Base-by-base conservation (phyloP, 2,888 invertebrate genomes). In the Pilophorus perplexus region DNA sequence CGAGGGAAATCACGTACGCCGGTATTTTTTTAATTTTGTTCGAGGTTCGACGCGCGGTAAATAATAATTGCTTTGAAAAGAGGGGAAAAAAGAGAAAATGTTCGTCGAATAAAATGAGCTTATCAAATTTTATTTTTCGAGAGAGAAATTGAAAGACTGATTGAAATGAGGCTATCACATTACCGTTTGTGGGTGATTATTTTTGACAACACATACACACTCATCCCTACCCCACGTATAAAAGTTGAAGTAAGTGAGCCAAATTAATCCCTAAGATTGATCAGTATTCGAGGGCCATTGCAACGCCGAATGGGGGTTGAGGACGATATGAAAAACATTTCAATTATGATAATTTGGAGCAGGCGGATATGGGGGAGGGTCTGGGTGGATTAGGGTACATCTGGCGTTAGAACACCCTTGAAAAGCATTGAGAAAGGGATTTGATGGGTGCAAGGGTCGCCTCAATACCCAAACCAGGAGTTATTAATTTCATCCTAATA, bases 271-370 rank as follows among this genome's bases (percentile, higher is more conserved):
- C 4, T n/a, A 28, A 52, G 52, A 25, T 52, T 52, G 52, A 52
- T 52, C 52, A 52, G 52, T 52, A 52, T 52, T 25, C 52, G 52
- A 25, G 27, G 28, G 28, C 28, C 28, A 25, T 28, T 33, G 33
- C 33, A 33, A 33, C n/a, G n/a, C n/a, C n/a, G n/a, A n/a, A 28
- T 28, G 16, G 52, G 28, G 1, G 27, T n/a, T 3, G 25, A 23
- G 1, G n/a, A 37, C 23, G 57, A 42, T 46, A 65, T 65, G 64
- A 68, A 68, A 68, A 68, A 68, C 57, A 65, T 64, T 68, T 68
- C 64, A 68, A 68, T 68, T 68, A 68, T 68, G 68, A 68, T 64
- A 68, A 68, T 68, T 54, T 55, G 37, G 64, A 52, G 46, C 16
- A 10, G 22, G 46, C 55, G 48, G 33, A 18, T 57, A 54, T 25